Evolutionary conservation across 2,113 vertebrate species (phyloP).

Genomic region (Dunckerocampus dactyliophorus): DNA sequence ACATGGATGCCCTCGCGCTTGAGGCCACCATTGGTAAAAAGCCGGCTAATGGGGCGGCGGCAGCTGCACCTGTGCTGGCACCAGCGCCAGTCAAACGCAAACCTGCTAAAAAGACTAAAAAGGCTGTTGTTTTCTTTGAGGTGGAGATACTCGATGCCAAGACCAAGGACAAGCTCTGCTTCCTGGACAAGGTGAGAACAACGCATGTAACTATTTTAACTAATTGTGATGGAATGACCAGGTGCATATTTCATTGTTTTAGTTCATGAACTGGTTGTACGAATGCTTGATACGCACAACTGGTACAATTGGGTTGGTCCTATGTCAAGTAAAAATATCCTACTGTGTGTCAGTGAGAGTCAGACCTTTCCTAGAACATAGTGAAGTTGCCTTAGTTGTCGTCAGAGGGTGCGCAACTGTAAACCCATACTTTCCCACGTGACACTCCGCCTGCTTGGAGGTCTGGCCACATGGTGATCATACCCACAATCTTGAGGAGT

Average conservation of each 20-base stretch:
- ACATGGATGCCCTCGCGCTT: slow-evolving; percentile 73
- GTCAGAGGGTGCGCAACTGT: not conserved
- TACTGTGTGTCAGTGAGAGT: slow-evolving; percentile 15
- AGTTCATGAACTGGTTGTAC: not conserved
- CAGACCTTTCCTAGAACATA: slow-evolving; percentile 22
- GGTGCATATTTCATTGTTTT: slow-evolving; percentile 2
- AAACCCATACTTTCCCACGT: slow-evolving; percentile 5
- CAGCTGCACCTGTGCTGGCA: not conserved
- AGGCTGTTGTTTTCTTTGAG: slow-evolving; percentile 92
- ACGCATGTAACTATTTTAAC: not conserved
- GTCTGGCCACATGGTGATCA: slow-evolving; percentile 1
- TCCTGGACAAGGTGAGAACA: slow-evolving; percentile 88
- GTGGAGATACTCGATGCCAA: slow-evolving; percentile 95
- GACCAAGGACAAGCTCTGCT: slow-evolving; percentile 93
- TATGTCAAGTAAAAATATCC: slow-evolving; percentile 3
- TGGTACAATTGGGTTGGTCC: not conserved
- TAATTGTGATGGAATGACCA: not conserved
- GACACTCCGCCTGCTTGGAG: slow-evolving; percentile 4
- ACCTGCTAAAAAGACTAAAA: slow-evolving; percentile 81
- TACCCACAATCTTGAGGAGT: not conserved
- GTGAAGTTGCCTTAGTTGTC: slow-evolving; percentile 8
- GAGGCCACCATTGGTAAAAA: slow-evolving; percentile 71
- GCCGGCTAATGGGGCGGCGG: slow-evolving; percentile 26
- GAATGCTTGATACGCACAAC: not conserved
- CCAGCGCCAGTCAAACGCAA: slow-evolving; percentile 64